Percentiles rank a stretch among this genome's conserved stretches.
Evolutionary conservation across 2,113 vertebrate genomes (phyloP).

Genomic region (Condylura cristata): DNA sequence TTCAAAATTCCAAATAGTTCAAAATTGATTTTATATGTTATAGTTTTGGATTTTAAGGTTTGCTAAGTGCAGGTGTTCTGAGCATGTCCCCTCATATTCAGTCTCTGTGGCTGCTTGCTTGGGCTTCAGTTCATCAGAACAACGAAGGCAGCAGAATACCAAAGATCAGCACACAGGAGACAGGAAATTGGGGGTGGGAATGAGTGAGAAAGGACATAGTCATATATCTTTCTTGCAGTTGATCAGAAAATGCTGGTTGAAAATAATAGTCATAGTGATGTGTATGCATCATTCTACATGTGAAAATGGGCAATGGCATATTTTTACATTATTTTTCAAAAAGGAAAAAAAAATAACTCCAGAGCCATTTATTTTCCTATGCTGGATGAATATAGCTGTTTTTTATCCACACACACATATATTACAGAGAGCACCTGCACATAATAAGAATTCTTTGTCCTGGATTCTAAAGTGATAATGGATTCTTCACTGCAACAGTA

Average conservation of each 20-base stretch:
- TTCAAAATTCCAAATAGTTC: constrained; percentile 52
- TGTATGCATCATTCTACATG: not conserved
- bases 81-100: not conserved
- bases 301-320: not conserved
- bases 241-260: not conserved
- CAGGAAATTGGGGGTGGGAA: rapidly evolving
- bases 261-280: not conserved
- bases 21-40: constrained; percentile 42
- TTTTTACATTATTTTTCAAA: not conserved
- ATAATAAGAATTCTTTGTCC: not conserved
- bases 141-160: not conserved
- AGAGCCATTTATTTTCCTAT: not conserved
- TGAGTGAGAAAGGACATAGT: not conserved
- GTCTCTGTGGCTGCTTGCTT: not conserved
- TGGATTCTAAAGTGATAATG: not conserved
- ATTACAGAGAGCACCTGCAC: not conserved
- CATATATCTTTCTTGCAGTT: not conserved
- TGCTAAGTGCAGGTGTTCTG: not conserved
- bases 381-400: not conserved
- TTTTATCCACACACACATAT: not conserved
- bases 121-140: not conserved
- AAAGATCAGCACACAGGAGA: not conserved
- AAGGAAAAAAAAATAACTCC: not conserved
- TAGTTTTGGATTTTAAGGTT: not conserved
- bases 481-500: not conserved